Evolutionary conservation across 1,140 invertebrate species (phyloP).

Genomic region (Drosophila aff.): DNA sequence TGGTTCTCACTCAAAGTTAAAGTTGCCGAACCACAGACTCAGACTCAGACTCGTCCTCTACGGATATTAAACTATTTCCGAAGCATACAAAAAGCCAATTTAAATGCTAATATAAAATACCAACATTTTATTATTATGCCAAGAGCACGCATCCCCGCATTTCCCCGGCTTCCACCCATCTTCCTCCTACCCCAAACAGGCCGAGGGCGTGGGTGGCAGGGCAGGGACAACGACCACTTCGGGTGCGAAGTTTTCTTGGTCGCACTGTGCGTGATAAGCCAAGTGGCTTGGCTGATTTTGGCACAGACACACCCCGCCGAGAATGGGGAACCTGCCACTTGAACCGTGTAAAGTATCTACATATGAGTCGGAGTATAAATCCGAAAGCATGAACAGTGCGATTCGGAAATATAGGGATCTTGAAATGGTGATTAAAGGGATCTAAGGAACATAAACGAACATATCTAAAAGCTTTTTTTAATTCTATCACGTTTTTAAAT

Average conservation of each 20-base stretch:
- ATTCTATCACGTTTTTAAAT: background rate
- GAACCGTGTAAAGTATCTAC: conserved; percentile 63
- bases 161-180: background rate
- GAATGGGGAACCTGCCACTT: conserved; percentile 37
- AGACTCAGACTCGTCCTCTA: conserved; percentile 39
- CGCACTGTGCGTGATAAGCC: conserved; percentile 76
- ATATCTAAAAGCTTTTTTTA: background rate
- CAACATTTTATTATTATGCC: conserved; percentile 84
- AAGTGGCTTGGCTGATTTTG: conserved; percentile 72
- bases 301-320: conserved; percentile 39
- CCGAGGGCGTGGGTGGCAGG: background rate
- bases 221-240: conserved; percentile 57
- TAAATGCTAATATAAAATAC: conserved; percentile 85
- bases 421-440: background rate
- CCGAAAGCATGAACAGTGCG: background rate
- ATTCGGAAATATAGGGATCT: conserved; percentile 2
- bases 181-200: background rate
- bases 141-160: conserved; percentile 66
- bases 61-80: conserved; percentile 83
- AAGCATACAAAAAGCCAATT: conserved; percentile 84
- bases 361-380: conserved; percentile 33
- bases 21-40: conserved; percentile 50
- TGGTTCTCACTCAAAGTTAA: conserved; percentile 54
- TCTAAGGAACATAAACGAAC: background rate
- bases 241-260: conserved; percentile 60